Percentiles rank a stretch among this genome's conserved stretches.
phyloP scores from a whole-genome alignment of 1,140 invertebrate species.

The Octopus sinensis region DNA sequence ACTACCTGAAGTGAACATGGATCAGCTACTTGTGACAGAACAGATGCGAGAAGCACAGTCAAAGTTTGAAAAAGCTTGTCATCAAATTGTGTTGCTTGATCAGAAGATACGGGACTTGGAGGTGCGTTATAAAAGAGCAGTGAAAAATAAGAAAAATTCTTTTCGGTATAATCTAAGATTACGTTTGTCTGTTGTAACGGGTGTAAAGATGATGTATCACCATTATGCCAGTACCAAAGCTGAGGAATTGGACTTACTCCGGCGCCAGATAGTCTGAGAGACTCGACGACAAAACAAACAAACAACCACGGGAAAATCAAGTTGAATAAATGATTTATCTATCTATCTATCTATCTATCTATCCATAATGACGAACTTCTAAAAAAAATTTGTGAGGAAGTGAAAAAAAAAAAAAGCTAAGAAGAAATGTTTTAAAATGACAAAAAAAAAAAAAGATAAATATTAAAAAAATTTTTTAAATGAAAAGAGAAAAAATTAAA shows the following conservation, averaged over 20 bases:
- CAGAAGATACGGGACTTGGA: conserved; percentile 52
- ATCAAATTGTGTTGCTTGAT: conserved; percentile 50
- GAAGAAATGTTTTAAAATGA: not conserved
- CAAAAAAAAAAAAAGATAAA: not conserved
- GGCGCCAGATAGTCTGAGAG: conserved; percentile 23
- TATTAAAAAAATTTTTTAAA: too few species aligned
- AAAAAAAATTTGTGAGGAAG: not conserved
- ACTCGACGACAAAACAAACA: conserved; percentile 18
- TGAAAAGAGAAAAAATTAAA: too few species aligned
- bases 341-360: too few species aligned
- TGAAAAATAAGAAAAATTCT: conserved; percentile 51
- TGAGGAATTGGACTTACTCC: conserved; percentile 41
- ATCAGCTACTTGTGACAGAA: conserved; percentile 41
- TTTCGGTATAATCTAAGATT: conserved; percentile 50
- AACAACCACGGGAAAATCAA: conserved; percentile 16
- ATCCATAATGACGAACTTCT: not conserved
- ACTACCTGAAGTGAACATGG: conserved; percentile 20
- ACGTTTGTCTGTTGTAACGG: conserved; percentile 48
- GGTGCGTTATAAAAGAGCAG: conserved; percentile 48
- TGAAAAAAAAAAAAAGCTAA: not conserved
- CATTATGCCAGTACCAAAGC: conserved; percentile 53
- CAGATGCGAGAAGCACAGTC: conserved; percentile 44
- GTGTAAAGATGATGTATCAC: conserved; percentile 56
- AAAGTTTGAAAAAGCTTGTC: conserved; percentile 51
- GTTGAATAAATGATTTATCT: not conserved